Conservation (phyloP, 2,797 vertebrate species). For the Molossus molossus region DNA sequence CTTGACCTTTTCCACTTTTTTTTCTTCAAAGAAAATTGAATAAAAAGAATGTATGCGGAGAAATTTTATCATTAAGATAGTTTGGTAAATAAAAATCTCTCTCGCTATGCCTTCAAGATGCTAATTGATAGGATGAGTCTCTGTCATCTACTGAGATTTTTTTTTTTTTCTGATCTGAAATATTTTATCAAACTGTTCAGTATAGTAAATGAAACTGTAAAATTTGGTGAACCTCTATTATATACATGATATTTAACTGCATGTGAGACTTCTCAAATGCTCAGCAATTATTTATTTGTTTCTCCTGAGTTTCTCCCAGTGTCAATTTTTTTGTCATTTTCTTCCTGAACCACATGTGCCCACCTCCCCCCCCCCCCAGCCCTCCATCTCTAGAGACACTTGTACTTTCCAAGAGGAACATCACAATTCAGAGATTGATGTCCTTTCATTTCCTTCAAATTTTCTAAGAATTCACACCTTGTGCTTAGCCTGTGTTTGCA, state of each 20-base stretch:
- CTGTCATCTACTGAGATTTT: not conserved
- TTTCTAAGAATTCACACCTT: not conserved
- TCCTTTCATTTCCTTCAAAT: not conserved
- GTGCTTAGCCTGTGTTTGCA: not conserved
- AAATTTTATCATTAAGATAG: not conserved
- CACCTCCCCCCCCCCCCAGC: accelerated
- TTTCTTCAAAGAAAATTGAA: not conserved
- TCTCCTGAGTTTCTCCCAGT: not conserved
- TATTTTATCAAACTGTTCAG: not conserved
- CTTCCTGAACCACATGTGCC: accelerated
- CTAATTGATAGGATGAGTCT: not conserved
- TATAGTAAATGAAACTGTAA: not conserved
- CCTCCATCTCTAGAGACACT: not conserved
- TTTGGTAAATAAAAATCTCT: not conserved
- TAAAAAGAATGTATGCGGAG: not conserved
- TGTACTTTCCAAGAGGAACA: not conserved
- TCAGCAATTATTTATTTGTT: not conserved
- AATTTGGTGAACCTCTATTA: not conserved
- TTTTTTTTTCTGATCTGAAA: not conserved
- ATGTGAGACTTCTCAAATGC: not conserved
- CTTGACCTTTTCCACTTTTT: not conserved
- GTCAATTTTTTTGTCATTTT: not conserved
- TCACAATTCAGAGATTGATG: not conserved
- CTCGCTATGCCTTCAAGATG: not conserved
- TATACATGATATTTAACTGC: not conserved